These are phyloP conservation scores for Crossocerus cetratus DNA, from an alignment of 2,888 invertebrate species.

Conservation along the genomic window DNA sequence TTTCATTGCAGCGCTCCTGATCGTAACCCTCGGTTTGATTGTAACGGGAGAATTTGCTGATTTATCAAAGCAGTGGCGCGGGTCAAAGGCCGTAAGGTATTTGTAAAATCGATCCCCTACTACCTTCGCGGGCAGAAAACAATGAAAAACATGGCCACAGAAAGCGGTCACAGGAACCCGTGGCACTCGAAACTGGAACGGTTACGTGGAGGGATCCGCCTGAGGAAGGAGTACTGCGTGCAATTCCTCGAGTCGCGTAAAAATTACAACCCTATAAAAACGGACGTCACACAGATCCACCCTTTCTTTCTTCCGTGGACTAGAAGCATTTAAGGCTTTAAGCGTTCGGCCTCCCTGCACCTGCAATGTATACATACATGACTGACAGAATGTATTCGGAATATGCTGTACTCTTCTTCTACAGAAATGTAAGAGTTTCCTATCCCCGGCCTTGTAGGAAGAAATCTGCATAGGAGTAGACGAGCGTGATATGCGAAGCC, in stretches of 20 bases:
- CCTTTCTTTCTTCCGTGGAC: not conserved
- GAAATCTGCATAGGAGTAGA: slow-evolving; percentile 28
- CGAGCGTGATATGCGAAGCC: slow-evolving; percentile 26
- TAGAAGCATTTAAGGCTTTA: not conserved
- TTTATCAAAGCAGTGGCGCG: slow-evolving; percentile 33
- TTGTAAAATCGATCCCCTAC: not conserved
- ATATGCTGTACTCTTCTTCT: too few species aligned
- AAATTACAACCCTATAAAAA: too few species aligned
- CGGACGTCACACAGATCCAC: not conserved
- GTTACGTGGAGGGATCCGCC: too few species aligned
- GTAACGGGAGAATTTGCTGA: slow-evolving; percentile 43
- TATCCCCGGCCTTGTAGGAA: slow-evolving; percentile 10
- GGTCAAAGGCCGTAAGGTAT: not conserved
- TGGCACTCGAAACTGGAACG: too few species aligned
- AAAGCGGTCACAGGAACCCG: too few species aligned
- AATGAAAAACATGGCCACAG: too few species aligned
- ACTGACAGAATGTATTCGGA: too few species aligned
- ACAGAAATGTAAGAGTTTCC: too few species aligned
- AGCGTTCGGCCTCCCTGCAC: not conserved
- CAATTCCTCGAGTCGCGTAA: too few species aligned
- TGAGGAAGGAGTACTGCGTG: too few species aligned
- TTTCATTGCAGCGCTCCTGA: slow-evolving; percentile 31
- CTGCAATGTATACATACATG: too few species aligned
- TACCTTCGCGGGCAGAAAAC: not conserved
- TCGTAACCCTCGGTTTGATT: slow-evolving; percentile 26